Evolutionary conservation across 37 sponge, comb jelly and placozoan species (phyloP).

Genomic region (Oscarella lobularis): DNA sequence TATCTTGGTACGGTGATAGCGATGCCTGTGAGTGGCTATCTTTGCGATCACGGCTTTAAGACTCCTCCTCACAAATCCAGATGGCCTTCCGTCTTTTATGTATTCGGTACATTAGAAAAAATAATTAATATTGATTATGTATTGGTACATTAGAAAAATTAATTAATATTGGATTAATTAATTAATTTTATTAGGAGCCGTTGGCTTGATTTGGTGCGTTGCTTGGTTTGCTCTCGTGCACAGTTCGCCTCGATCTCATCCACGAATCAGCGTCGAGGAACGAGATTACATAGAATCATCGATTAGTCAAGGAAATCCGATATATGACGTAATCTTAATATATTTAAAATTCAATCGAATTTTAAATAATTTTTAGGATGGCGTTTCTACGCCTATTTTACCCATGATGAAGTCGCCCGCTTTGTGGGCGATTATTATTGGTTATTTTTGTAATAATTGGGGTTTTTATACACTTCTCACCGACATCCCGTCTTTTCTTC

Average conservation of each 20-base stretch:
- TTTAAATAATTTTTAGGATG: too few species aligned
- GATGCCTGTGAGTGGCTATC: slow-evolving; percentile 66
- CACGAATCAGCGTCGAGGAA: slow-evolving; percentile 54
- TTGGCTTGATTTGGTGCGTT: slow-evolving; percentile 72
- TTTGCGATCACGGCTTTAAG: slow-evolving; percentile 61
- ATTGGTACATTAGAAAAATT: neutral
- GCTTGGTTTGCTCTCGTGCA: slow-evolving; percentile 64
- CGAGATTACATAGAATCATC: slow-evolving; percentile 51
- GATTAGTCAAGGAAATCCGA: neutral
- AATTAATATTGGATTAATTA: neutral
- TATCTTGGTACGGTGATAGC: slow-evolving; percentile 66
- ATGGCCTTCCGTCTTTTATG: slow-evolving; percentile 91
- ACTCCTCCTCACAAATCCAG: slow-evolving; percentile 1
- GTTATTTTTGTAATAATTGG: slow-evolving; percentile 77
- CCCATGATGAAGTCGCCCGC: slow-evolving; percentile 54
- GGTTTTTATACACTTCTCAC: slow-evolving; percentile 80
- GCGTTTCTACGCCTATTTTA: too few species aligned
- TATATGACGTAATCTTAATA: neutral
- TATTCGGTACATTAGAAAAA: slow-evolving; percentile 90
- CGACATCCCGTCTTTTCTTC: slow-evolving; percentile 66
- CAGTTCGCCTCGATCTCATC: slow-evolving; percentile 51
- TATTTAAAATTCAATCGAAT: too few species aligned
- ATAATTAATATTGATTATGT: too few species aligned
- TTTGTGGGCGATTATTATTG: slow-evolving; percentile 64
- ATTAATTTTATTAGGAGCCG: too few species aligned